Percentiles rank a stretch among this genome's conserved stretches.
These are phyloP conservation scores for Microplitis manilae DNA, from an alignment of 2,888 invertebrate species.

Conservation along the genomic window DNA sequence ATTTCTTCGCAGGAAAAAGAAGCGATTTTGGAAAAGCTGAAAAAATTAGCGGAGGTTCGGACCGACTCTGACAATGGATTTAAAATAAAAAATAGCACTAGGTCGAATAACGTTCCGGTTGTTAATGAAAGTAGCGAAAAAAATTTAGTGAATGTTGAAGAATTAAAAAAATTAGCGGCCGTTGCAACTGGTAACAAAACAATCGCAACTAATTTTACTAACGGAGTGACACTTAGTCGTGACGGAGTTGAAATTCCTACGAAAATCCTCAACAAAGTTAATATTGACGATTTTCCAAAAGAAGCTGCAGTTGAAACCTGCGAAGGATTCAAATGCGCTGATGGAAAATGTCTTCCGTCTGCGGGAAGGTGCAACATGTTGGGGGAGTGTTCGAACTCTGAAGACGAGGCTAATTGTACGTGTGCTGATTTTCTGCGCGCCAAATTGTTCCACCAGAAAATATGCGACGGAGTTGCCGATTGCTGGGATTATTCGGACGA, in stretches of 20 bases:
- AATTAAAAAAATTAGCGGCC: conserved; percentile 64
- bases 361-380: conserved; percentile 82
- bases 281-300: conserved; percentile 52
- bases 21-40: conserved; percentile 59
- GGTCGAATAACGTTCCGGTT: not conserved
- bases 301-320: conserved; percentile 66
- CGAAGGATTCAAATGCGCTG: conserved; percentile 75
- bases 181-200: conserved; percentile 58
- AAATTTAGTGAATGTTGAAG: conserved; percentile 55
- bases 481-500: conserved; percentile 88
- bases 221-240: conserved; percentile 75
- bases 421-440: conserved; percentile 84
- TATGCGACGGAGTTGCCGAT: conserved; percentile 85
- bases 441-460: conserved; percentile 80
- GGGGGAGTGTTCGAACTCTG: conserved; percentile 80
- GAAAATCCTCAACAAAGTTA: conserved; percentile 77
- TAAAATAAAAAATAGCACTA: conserved; percentile 20
- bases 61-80: conserved; percentile 50
- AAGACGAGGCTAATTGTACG: conserved; percentile 82
- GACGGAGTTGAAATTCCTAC: conserved; percentile 80
- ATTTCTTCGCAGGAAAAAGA: conserved; percentile 58
- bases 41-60: conserved; percentile 60
- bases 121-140: not conserved
- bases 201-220: conserved; percentile 58
- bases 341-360: conserved; percentile 78